Conservation (phyloP, 2,797 vertebrate species). For the Rhadinocentrus ornatus region DNA sequence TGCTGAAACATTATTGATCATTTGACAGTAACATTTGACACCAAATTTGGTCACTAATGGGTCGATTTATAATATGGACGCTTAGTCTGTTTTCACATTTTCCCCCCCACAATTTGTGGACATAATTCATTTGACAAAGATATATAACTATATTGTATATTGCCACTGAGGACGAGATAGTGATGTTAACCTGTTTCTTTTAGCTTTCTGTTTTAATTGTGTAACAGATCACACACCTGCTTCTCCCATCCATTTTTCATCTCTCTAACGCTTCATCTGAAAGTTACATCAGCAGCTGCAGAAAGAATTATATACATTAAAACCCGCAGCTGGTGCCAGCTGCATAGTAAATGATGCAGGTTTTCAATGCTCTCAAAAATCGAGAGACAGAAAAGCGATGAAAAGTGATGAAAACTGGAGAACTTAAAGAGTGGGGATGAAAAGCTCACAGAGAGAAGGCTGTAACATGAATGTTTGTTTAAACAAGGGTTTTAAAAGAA, state of each 20-base stretch:
- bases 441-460: conserved; percentile 7
- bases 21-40: neutral
- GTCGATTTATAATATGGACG: too few species aligned
- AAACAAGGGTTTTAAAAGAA: conserved; percentile 22
- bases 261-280: neutral
- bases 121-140: neutral
- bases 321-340: neutral
- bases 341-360: neutral
- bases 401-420: conserved; percentile 13
- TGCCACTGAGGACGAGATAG: too few species aligned
- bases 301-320: conserved; percentile 5
- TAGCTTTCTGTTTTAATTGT: conserved; percentile 14
- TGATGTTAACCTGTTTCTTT: neutral
- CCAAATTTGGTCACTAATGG: neutral
- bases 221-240: conserved; percentile 29
- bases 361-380: neutral
- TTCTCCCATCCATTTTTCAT: neutral
- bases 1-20: too few species aligned
- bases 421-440: neutral
- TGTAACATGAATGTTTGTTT: conserved; percentile 27
- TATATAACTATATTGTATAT: neutral
- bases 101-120: neutral
- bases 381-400: neutral
- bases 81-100: neutral
- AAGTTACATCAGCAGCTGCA: conserved; percentile 32